Evolutionary conservation across 2,888 invertebrate genomes (phyloP).

Genomic region (Tenthredo scrophulariae): DNA sequence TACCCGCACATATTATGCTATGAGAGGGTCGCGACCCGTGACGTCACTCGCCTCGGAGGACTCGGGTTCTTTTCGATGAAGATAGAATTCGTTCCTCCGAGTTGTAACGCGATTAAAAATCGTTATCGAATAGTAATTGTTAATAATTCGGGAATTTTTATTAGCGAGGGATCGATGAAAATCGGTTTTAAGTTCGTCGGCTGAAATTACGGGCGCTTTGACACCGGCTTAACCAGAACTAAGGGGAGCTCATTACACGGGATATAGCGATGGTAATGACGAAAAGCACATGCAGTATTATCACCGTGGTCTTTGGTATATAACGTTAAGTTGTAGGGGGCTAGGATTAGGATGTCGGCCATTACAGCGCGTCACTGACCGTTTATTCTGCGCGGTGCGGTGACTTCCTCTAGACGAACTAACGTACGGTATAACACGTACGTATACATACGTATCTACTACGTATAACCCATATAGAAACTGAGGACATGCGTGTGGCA

Average conservation of each 20-base stretch:
- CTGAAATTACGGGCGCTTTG: constrained; percentile 1
- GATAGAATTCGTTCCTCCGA: not conserved
- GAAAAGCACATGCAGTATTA: constrained; percentile 74
- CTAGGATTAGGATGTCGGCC: constrained; percentile 78
- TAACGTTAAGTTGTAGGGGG: constrained; percentile 76
- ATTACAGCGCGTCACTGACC: constrained; percentile 78
- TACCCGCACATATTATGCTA: constrained; percentile 59
- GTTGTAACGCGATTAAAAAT: not conserved
- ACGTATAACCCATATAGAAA: constrained; percentile 47
- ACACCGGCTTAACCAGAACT: constrained; percentile 35
- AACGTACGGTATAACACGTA: constrained; percentile 6
- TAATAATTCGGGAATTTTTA: not conserved
- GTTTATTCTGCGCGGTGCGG: constrained; percentile 74
- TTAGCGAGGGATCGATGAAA: not conserved
- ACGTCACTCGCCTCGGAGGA: constrained; percentile 62
- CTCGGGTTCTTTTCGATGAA: not conserved
- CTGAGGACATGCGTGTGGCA: constrained; percentile 25
- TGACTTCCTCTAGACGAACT: constrained; percentile 76
- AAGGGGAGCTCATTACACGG: constrained; percentile 68
- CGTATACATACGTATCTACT: constrained; percentile 57
- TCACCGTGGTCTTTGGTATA: constrained; percentile 69
- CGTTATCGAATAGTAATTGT: not conserved
- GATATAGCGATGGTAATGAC: constrained; percentile 70
- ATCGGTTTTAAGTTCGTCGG: not conserved
- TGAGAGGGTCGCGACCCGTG: constrained; percentile 67